These are phyloP conservation scores for Hylaeus anthracinus DNA, from an alignment of 1,140 invertebrate genomes.

Conservation along the genomic window DNA sequence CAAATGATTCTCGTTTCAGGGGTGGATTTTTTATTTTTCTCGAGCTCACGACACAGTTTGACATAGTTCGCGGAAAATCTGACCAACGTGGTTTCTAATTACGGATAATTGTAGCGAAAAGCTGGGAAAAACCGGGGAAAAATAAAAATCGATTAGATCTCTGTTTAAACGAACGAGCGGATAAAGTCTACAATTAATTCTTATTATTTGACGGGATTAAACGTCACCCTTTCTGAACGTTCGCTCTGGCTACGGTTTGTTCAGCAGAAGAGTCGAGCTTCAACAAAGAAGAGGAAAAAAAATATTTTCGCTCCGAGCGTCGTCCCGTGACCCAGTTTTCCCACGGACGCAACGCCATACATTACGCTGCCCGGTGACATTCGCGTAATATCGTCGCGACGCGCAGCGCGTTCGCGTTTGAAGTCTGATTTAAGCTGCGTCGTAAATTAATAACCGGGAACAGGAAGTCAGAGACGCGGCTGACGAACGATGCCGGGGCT, in stretches of 20 bases:
- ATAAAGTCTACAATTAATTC: not conserved
- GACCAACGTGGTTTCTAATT: no score
- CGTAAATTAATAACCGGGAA: slow-evolving; percentile 36
- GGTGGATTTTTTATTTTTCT: no score
- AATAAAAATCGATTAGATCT: no score
- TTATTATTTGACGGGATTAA: not conserved
- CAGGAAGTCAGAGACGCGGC: not conserved
- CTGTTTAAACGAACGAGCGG: not conserved
- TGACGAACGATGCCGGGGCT: not conserved
- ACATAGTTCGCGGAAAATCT: no score
- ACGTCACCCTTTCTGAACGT: not conserved
- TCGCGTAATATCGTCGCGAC: slow-evolving; percentile 15
- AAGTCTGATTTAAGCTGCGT: slow-evolving; percentile 33
- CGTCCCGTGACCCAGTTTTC: slow-evolving; percentile 3
- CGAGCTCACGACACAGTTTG: no score
- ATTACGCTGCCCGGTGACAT: slow-evolving; percentile 18
- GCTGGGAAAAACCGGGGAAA: no score
- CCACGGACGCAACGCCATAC: not conserved
- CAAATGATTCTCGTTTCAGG: no score
- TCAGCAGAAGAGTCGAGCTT: not conserved
- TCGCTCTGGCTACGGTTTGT: not conserved
- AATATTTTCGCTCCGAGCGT: not conserved
- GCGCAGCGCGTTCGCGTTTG: not conserved
- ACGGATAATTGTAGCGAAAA: no score
- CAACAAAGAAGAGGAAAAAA: not conserved